phyloP scores from a whole-genome alignment of 2,888 invertebrate genomes.

The Mechanitis messenoides region DNA sequence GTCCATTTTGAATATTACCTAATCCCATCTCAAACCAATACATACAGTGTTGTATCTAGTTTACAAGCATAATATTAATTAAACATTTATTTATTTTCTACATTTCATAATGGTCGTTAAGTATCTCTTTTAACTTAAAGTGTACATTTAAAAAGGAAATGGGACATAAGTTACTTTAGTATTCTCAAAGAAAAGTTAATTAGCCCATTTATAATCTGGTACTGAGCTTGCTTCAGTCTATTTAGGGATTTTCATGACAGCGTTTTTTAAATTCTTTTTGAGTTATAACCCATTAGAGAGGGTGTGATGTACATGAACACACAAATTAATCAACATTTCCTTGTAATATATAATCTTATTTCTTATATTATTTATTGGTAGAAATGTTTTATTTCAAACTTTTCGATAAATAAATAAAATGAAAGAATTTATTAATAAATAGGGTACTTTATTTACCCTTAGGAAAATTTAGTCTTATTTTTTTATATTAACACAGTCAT shows the following conservation, averaged over 20 bases:
- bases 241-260: conserved; percentile 26
- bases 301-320: conserved; percentile 6
- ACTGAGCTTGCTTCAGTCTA: conserved; percentile 27
- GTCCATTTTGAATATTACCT: not conserved
- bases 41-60: no score
- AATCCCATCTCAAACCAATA: no score
- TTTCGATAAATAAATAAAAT: no score
- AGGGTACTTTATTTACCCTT: no score
- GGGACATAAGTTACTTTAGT: conserved; percentile 53
- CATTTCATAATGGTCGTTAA: conserved; percentile 38
- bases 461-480: no score
- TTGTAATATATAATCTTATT: not conserved
- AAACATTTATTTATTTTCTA: conserved; percentile 33
- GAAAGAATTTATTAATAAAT: no score
- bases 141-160: conserved; percentile 54
- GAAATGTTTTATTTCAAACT: not conserved
- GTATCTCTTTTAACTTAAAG: conserved; percentile 33
- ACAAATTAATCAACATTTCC: conserved; percentile 5
- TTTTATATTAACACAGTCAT: no score
- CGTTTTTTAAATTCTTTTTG: conserved; percentile 22
- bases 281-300: conserved; percentile 21
- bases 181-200: conserved; percentile 51
- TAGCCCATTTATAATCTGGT: conserved; percentile 53
- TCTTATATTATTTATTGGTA: not conserved
- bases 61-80: no score